Evolutionary conservation across 1,140 invertebrate genomes (phyloP).

Genomic region (Magallana gigas): DNA sequence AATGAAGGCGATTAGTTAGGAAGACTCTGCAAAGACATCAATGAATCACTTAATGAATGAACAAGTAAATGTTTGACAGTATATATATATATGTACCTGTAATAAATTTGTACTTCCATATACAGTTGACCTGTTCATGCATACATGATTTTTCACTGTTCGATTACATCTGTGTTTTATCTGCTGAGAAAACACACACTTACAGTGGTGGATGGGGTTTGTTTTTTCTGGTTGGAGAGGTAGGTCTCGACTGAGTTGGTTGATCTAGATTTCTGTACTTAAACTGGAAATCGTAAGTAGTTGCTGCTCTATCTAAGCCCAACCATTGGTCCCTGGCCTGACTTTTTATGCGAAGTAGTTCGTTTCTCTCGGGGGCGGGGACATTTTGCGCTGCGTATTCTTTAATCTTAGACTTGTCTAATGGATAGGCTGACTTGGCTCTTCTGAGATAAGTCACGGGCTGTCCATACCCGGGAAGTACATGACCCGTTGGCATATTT

Average conservation of each 20-base stretch:
- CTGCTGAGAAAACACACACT: conserved; percentile 40
- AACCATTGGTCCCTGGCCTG: conserved; percentile 69
- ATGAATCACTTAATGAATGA: background rate
- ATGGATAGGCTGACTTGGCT: conserved; percentile 67
- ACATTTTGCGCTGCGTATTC: conserved; percentile 59
- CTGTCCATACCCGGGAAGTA: conserved; percentile 74
- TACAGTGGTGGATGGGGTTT: conserved; percentile 75
- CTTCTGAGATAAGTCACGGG: conserved; percentile 68
- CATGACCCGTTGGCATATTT: conserved; percentile 73
- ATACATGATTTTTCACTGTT: too few species aligned
- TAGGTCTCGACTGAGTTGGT: conserved; percentile 61
- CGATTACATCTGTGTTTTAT: too few species aligned
- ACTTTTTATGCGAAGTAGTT: conserved; percentile 65
- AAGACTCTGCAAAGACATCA: conserved; percentile 68
- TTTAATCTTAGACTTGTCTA: conserved; percentile 65
- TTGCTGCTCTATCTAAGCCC: conserved; percentile 54
- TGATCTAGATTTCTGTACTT: conserved; percentile 57
- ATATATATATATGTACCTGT: background rate
- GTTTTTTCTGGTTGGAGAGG: conserved; percentile 68
- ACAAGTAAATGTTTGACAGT: background rate
- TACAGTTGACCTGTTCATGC: too few species aligned
- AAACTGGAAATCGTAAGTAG: conserved; percentile 69
- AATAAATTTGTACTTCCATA: too few species aligned
- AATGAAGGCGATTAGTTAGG: conserved; percentile 72
- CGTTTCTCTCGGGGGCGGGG: conserved; percentile 52